Percentiles rank a stretch among this genome's conserved stretches.
phyloP scores from a whole-genome alignment of 2,888 invertebrate species.

The Tiliacea citrago region DNA sequence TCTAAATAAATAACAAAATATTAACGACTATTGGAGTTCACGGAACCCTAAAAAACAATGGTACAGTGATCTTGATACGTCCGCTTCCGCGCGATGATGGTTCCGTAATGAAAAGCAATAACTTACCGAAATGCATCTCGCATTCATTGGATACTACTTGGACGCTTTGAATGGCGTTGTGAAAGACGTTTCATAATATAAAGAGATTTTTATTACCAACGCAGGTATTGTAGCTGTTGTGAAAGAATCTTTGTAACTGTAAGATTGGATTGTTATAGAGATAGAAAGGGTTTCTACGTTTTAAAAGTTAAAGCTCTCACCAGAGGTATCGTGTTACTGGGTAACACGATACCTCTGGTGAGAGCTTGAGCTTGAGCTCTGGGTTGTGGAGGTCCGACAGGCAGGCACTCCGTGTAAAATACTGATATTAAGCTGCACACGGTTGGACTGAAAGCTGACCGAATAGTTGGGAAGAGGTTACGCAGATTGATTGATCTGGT shows the following conservation, averaged over 20 bases:
- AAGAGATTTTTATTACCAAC: neutral
- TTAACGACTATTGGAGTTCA: neutral
- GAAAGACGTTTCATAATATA: neutral
- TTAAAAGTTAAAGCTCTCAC: neutral
- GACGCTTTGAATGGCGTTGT: conserved; percentile 4
- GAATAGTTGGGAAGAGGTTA: too few species aligned
- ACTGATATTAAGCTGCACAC: too few species aligned
- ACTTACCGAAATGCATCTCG: conserved; percentile 36
- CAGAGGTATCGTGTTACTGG: too few species aligned
- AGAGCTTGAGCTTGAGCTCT: too few species aligned
- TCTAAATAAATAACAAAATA: neutral
- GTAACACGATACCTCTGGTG: too few species aligned
- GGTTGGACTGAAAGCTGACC: too few species aligned
- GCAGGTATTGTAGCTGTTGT: neutral
- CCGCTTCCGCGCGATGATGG: conserved; percentile 24
- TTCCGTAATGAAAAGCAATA: conserved; percentile 40
- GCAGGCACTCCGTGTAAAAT: too few species aligned
- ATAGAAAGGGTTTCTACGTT: neutral
- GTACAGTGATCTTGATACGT: conserved; percentile 12
- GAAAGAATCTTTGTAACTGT: neutral
- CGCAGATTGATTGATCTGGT: neutral
- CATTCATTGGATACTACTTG: conserved; percentile 18
- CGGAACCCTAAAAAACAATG: conserved; percentile 30
- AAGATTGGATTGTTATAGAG: neutral
- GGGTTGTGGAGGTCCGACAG: too few species aligned